Conservation (phyloP, 2,888 invertebrate species). For the Pycnomerus fuliginosus region DNA sequence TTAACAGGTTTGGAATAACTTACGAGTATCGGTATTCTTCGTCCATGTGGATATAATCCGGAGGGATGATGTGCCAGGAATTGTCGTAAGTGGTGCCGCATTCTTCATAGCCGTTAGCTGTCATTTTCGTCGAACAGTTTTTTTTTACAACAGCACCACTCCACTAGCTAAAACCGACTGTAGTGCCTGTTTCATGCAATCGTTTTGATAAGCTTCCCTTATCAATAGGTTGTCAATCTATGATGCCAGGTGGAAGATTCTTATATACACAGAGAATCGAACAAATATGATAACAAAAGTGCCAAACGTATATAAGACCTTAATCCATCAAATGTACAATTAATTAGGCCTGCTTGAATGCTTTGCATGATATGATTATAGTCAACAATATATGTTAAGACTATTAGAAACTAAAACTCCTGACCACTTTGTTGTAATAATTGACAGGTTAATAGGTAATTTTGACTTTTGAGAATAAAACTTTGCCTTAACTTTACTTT, state of each 20-base stretch:
- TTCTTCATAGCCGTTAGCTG: constrained; percentile 60
- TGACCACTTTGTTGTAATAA: too few species aligned
- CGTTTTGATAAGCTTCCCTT: constrained; percentile 22
- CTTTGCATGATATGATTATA: too few species aligned
- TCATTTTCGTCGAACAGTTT: constrained; percentile 55
- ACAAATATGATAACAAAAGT: constrained; percentile 18
- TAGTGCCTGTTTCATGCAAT: constrained; percentile 13
- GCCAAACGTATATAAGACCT: constrained; percentile 8
- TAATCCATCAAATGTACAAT: too few species aligned
- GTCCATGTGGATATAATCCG: constrained; percentile 68
- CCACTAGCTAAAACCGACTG: constrained; percentile 51
- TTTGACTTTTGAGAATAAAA: background rate
- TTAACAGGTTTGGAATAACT: constrained; percentile 47
- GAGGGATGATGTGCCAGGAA: constrained; percentile 69
- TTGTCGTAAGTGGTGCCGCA: constrained; percentile 64
- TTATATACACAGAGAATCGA: constrained; percentile 57
- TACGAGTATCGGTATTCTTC: constrained; percentile 71
- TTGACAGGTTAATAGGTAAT: constrained; percentile 9
- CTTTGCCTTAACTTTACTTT: background rate
- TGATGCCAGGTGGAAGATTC: constrained; percentile 39
- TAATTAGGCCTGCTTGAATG: too few species aligned
- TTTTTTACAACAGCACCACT: constrained; percentile 13
- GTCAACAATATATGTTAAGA: too few species aligned
- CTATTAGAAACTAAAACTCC: too few species aligned
- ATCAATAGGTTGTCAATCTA: constrained; percentile 27